Conservation (phyloP, 2,797 vertebrate species). For the Coregonus ussuriensis region DNA sequence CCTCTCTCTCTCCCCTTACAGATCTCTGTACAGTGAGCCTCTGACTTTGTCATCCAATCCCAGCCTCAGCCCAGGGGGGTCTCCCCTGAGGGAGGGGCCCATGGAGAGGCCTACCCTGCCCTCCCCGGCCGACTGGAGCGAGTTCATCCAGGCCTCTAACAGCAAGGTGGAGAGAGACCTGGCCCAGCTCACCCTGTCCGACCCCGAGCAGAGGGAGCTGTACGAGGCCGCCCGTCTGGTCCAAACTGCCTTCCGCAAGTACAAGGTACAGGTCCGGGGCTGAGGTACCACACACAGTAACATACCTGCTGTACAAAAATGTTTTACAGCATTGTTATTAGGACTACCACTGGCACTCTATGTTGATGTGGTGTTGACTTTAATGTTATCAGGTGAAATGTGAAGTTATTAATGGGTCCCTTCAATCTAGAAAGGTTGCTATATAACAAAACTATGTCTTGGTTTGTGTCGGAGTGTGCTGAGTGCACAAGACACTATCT, state of each 20-base stretch:
- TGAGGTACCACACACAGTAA: conserved; percentile 30
- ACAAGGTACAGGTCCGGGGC: conserved; percentile 85
- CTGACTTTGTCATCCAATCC: conserved; percentile 90
- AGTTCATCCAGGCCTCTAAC: conserved; percentile 97
- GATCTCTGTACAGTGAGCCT: conserved; percentile 91
- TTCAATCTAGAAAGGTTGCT: neutral
- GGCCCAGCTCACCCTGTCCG: conserved; percentile 96
- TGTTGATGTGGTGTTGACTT: neutral
- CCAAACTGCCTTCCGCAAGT: conserved; percentile 98
- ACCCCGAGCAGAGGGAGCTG: conserved; percentile 97
- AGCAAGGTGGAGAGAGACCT: conserved; percentile 96
- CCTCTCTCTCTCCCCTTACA: conserved; percentile 56
- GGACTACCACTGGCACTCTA: neutral
- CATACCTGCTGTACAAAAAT: neutral
- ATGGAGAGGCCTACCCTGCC: conserved; percentile 89
- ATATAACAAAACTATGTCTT: neutral
- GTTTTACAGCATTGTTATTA: neutral
- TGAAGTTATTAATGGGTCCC: neutral
- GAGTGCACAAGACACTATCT: neutral
- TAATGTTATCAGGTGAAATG: neutral
- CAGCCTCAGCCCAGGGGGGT: conserved; percentile 90
- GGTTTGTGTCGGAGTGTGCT: neutral
- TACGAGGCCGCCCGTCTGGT: conserved; percentile 97
- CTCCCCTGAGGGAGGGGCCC: conserved; percentile 84
- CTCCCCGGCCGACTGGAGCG: conserved; percentile 94